These are phyloP conservation scores for Delia radicum DNA, from an alignment of 1,140 invertebrate species.

Conservation along the genomic window DNA sequence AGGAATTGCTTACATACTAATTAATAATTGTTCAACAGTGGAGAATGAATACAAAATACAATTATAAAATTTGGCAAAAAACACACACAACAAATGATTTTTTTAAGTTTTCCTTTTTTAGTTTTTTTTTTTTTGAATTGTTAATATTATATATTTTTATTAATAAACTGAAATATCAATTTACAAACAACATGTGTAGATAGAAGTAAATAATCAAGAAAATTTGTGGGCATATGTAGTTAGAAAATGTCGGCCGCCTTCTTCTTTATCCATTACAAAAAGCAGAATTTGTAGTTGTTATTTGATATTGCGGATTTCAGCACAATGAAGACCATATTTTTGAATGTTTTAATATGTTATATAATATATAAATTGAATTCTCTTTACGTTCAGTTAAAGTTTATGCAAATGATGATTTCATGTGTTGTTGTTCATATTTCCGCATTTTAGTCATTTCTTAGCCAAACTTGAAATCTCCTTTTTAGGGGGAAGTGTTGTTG, in stretches of 20 bases:
- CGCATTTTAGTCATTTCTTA: not conserved
- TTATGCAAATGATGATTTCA: not conserved
- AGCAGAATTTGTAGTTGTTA: not conserved
- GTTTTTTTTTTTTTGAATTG: constrained; percentile 12
- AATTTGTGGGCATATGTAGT: no score
- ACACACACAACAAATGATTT: not conserved
- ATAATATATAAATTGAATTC: not conserved
- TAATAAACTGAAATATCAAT: constrained; percentile 56
- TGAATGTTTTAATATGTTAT: not conserved
- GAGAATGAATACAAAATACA: no score
- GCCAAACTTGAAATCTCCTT: no score
- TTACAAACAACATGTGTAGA: constrained; percentile 43
- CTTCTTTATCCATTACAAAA: not conserved
- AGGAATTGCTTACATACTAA: no score
- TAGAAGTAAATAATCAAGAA: not conserved
- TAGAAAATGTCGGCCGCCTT: no score
- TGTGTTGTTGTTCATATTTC: not conserved
- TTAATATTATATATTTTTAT: constrained; percentile 40
- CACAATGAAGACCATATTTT: not conserved
- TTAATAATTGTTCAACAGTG: no score
- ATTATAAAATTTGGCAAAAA: not conserved
- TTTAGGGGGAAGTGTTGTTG: no score
- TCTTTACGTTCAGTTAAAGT: not conserved
- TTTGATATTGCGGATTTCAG: not conserved
- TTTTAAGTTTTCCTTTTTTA: not conserved